A percentile compares a stretch with the other conserved stretches of the same genome.
These are phyloP conservation scores for Onychomys arenicola DNA, from an alignment of 2,797 vertebrate species.

Conservation along the genomic window DNA sequence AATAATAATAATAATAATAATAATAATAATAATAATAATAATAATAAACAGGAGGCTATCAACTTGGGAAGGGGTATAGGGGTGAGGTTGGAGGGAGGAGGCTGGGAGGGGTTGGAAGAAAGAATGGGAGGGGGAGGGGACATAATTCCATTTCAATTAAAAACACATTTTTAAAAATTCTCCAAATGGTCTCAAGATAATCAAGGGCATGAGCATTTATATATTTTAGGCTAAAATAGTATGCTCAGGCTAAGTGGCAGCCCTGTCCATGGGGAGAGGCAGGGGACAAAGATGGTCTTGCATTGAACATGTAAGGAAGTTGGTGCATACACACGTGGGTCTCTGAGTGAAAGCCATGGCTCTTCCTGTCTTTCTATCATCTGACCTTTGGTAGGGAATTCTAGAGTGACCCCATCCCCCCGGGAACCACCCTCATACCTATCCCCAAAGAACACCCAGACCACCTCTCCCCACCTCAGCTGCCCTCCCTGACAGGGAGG, in stretches of 20 bases:
- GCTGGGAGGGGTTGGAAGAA: not conserved
- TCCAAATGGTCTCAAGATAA: slow-evolving; percentile 3
- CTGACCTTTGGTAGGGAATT: not conserved
- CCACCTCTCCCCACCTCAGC: not conserved
- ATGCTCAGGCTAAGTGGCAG: slow-evolving; percentile 12
- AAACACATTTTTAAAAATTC: not conserved
- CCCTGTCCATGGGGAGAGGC: not conserved
- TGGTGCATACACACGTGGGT: not conserved
- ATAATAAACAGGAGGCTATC: not conserved
- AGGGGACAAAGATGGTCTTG: not conserved
- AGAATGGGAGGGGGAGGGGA: no score
- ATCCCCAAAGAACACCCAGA: not conserved
- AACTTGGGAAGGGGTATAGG: not conserved
- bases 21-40: not conserved
- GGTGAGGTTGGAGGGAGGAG: no score
- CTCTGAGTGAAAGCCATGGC: not conserved
- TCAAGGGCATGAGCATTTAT: not conserved
- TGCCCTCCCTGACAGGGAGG: not conserved
- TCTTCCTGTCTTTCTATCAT: not conserved
- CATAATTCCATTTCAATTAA: not conserved
- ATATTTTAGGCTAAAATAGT: slow-evolving; percentile 3
- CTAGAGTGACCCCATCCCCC: not conserved
- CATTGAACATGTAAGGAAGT: not conserved
- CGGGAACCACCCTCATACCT: not conserved
- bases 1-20: not conserved